Evolutionary conservation across 1,140 invertebrate species (phyloP).

Genomic region (Drosophila suzukii): DNA sequence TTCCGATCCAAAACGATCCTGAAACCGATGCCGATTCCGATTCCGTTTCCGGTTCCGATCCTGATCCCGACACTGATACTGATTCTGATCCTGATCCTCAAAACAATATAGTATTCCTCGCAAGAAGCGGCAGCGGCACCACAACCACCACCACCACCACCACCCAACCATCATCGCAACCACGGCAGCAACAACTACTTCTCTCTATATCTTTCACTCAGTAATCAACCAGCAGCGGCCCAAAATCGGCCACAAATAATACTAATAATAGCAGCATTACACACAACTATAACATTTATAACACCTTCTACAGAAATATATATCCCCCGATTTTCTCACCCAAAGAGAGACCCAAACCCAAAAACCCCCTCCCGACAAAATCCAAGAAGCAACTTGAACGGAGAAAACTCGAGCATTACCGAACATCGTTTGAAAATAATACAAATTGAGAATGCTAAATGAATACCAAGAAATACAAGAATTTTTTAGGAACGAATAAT

Average conservation of each 20-base stretch:
- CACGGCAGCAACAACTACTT: slow-evolving; percentile 23
- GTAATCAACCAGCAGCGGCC: slow-evolving; percentile 29
- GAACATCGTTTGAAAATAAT: slow-evolving; percentile 24
- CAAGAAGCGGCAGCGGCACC: slow-evolving; percentile 36
- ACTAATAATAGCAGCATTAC: slow-evolving; percentile 41
- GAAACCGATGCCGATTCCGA: too few relatives aligned
- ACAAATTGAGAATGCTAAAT: slow-evolving; percentile 6
- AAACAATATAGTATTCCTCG: slow-evolving; percentile 17
- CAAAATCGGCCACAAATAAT: slow-evolving; percentile 2
- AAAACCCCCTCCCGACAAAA: too few relatives aligned
- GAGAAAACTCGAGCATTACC: slow-evolving; percentile 11
- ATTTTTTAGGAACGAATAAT: slow-evolving; percentile 83
- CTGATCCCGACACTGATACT: not conserved
- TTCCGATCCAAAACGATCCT: too few relatives aligned
- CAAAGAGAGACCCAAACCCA: not conserved
- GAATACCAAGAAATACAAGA: slow-evolving; percentile 63
- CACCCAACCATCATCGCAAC: not conserved
- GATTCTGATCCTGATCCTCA: not conserved
- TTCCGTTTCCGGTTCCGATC: not conserved
- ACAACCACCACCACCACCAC: not conserved
- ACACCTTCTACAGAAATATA: not conserved
- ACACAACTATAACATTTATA: slow-evolving; percentile 40
- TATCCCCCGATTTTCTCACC: slow-evolving; percentile 1
- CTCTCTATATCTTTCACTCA: slow-evolving; percentile 46
- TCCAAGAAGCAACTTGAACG: slow-evolving; percentile 1